Conservation (phyloP, 2,888 invertebrate genomes). For the Rhamnusium bicolor region DNA sequence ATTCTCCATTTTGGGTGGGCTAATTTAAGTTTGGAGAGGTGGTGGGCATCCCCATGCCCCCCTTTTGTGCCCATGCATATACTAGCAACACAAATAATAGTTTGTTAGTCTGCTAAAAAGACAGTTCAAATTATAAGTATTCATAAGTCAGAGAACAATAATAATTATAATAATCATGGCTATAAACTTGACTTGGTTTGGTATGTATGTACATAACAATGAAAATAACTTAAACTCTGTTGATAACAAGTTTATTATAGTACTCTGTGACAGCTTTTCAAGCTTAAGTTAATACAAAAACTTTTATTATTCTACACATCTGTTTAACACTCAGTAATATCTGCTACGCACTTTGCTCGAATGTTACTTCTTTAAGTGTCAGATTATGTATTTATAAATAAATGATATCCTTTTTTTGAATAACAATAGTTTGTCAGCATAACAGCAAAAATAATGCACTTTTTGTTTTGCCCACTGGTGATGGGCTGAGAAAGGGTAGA, state of each 20-base stretch:
- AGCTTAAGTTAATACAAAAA: slow-evolving; percentile 9
- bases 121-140: neutral
- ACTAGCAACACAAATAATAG: neutral
- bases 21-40: too few relatives aligned
- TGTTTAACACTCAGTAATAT: slow-evolving; percentile 9
- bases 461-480: too few relatives aligned
- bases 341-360: slow-evolving; percentile 9
- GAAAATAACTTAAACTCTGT: slow-evolving; percentile 11
- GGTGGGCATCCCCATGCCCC: too few relatives aligned
- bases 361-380: neutral
- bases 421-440: too few relatives aligned
- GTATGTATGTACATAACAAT: slow-evolving; percentile 17
- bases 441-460: too few relatives aligned
- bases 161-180: slow-evolving; percentile 19
- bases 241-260: slow-evolving; percentile 24
- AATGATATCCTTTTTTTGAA: neutral
- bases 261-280: slow-evolving; percentile 15
- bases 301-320: slow-evolving; percentile 23
- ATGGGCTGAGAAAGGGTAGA: too few relatives aligned
- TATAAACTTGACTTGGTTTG: too few relatives aligned
- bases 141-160: slow-evolving; percentile 12
- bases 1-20: too few relatives aligned
- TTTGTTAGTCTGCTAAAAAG: slow-evolving; percentile 15
- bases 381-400: too few relatives aligned
- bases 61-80: too few relatives aligned